Base-by-base conservation (phyloP, 2,888 invertebrate genomes). In the Belgica antarctica region DNA sequence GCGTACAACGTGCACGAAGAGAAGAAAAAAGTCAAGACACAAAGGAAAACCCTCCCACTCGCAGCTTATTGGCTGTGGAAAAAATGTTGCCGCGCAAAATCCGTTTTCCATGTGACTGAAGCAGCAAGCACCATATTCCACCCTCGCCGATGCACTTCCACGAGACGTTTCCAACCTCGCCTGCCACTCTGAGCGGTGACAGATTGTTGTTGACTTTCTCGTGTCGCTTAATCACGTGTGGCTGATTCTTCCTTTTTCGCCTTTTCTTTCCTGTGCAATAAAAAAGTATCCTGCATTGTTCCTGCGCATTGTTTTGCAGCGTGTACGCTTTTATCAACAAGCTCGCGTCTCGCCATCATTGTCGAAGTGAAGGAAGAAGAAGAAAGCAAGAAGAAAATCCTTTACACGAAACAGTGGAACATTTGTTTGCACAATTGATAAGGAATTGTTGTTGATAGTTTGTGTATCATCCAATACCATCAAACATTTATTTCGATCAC, bases 301-400 rank as follows among this genome's bases (percentile, higher is more conserved):
- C 15, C 52, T 68, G 68, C 68, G 68, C 68, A 68, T 68, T 68
- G 68, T 68, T 68, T 68, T 68, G 46, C 68, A 57, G 17, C 52
- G 7, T 7, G 19, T 41, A 7, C 3, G 5, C 12, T 22, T 57
- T 68, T 68, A 57, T 68, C 57, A 17, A 19, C 41, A 17, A 22
- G 3, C 52, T 7, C 52, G 52, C 22, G 52, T 52, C 52, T 52
- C 52, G 52, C 52, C 52, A 52, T 47, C 68, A 57, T 46, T 57
- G 68, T 68, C 34, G 36, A 31, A 19, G 36, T 41, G 15, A 3
- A 41, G 41, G 22, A 52, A 65, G 52, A 28, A 66, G 46, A 66
- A 4, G 27, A 24, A 24, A 10, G 28, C 62, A 62, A 62, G 27
- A 62, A 34, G 41, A 52, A 66, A 66, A 66, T 66, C 65, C 65